These are phyloP conservation scores for Pangasius sanitwongsei DNA, from an alignment of 2,797 vertebrate genomes.

Conservation along the genomic window DNA sequence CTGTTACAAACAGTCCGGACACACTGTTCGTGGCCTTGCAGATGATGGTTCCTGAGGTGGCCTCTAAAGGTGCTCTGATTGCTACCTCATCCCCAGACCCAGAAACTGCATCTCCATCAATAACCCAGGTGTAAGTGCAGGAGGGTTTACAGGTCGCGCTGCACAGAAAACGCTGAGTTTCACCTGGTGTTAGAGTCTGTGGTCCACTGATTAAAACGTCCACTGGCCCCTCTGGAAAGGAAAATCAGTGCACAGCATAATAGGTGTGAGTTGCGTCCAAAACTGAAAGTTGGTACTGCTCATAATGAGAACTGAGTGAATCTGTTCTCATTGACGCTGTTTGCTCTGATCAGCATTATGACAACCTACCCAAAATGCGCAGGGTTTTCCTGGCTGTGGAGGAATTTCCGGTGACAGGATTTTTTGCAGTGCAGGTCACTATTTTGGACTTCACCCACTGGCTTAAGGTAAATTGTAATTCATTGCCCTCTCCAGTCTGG, in stretches of 20 bases:
- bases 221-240: conserved; percentile 32
- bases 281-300: background rate
- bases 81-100: conserved; percentile 26
- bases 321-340: background rate
- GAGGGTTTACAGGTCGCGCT: conserved; percentile 26
- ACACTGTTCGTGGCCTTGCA: conserved; percentile 41
- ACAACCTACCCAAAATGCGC: conserved; percentile 24
- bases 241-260: background rate
- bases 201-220: conserved; percentile 30
- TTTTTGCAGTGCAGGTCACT: conserved; percentile 28
- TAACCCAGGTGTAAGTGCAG: conserved; percentile 34
- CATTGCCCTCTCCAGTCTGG: conserved; percentile 51
- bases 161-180: conserved; percentile 25
- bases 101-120: background rate
- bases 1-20: conserved; percentile 18
- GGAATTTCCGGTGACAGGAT: background rate
- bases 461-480: conserved; percentile 49
- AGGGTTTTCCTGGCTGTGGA: conserved; percentile 18
- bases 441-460: conserved; percentile 9
- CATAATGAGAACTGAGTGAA: background rate
- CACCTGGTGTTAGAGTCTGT: conserved; percentile 8
- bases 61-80: background rate
- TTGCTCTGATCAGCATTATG: background rate
- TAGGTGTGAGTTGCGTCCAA: background rate
- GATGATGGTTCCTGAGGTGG: conserved; percentile 12